Evolutionary conservation across 2,797 vertebrate species (phyloP).

Genomic region (Typhlichthys eigenmanni): DNA sequence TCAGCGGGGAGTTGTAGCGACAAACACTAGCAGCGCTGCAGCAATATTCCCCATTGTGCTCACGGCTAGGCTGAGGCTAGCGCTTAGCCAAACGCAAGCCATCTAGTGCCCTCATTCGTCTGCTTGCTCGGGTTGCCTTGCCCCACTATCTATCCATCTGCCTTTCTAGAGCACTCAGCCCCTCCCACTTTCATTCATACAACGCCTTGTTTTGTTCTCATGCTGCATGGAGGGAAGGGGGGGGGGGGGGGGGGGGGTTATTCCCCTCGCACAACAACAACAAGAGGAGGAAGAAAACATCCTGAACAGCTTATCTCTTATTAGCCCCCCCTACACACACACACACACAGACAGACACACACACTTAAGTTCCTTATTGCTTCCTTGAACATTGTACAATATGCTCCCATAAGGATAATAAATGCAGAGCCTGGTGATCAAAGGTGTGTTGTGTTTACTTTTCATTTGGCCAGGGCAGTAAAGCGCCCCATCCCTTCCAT

Average conservation of each 20-base stretch:
- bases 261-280: conserved; percentile 46
- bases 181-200: conserved; percentile 80
- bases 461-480: conserved; percentile 65
- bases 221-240: conserved; percentile 26
- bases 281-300: conserved; percentile 51
- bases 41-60: conserved; percentile 47
- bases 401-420: conserved; percentile 20
- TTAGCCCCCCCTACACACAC: conserved; percentile 34
- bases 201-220: conserved; percentile 74
- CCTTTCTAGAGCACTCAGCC: conserved; percentile 69
- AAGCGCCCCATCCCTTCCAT: conserved; percentile 52
- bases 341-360: conserved; percentile 41
- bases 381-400: conserved; percentile 45
- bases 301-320: conserved; percentile 53
- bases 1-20: conserved; percentile 18
- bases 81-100: conserved; percentile 52
- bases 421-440: conserved; percentile 55
- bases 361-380: conserved; percentile 23
- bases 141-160: conserved; percentile 57
- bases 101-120: conserved; percentile 64
- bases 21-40: conserved; percentile 27
- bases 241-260: conserved; percentile 20
- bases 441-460: conserved; percentile 74
- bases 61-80: conserved; percentile 30
- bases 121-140: conserved; percentile 21